Percentiles rank a stretch among this genome's conserved stretches.
These are phyloP conservation scores for Athalia circularis DNA, from an alignment of 2,888 invertebrate genomes.

Conservation along the genomic window DNA sequence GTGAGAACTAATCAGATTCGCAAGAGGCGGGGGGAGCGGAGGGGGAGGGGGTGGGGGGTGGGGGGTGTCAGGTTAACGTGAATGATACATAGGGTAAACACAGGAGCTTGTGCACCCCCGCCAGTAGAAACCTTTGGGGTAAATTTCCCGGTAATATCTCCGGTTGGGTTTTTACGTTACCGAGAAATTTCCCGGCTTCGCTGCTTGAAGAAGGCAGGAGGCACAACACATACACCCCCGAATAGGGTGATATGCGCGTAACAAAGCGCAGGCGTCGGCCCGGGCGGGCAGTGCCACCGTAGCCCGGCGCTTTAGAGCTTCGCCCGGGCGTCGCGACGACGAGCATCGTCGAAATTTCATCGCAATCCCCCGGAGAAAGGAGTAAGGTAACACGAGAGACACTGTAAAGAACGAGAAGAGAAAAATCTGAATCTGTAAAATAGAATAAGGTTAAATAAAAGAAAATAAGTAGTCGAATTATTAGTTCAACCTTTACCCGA, in stretches of 20 bases:
- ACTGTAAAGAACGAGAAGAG: conserved; percentile 15
- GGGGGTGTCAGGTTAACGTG: conserved; percentile 40
- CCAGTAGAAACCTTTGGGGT: background rate
- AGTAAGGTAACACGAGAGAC: conserved; percentile 3
- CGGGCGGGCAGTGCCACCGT: conserved; percentile 73
- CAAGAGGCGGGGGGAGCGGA: background rate
- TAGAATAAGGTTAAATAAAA: too few relatives aligned
- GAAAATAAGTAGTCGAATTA: too few relatives aligned
- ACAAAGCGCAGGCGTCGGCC: conserved; percentile 41
- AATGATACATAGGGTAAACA: conserved; percentile 44
- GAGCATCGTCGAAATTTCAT: conserved; percentile 66
- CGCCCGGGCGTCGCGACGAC: conserved; percentile 73
- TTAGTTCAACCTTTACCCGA: too few relatives aligned
- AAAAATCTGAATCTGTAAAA: background rate
- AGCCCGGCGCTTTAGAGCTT: conserved; percentile 74
- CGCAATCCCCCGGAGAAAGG: conserved; percentile 31
- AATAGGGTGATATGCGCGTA: conserved; percentile 17
- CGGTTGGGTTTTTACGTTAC: conserved; percentile 24
- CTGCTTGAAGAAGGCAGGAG: conserved; percentile 34
- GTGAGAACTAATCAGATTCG: conserved; percentile 29
- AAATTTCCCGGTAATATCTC: conserved; percentile 44
- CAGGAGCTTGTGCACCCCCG: conserved; percentile 13
- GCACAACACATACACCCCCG: too few relatives aligned
- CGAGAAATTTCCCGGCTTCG: conserved; percentile 38
- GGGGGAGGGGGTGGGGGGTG: background rate